Percentiles rank a stretch among this genome's conserved stretches.
phyloP scores from a whole-genome alignment of 2,888 invertebrate genomes.

The Campoletis raptor region DNA sequence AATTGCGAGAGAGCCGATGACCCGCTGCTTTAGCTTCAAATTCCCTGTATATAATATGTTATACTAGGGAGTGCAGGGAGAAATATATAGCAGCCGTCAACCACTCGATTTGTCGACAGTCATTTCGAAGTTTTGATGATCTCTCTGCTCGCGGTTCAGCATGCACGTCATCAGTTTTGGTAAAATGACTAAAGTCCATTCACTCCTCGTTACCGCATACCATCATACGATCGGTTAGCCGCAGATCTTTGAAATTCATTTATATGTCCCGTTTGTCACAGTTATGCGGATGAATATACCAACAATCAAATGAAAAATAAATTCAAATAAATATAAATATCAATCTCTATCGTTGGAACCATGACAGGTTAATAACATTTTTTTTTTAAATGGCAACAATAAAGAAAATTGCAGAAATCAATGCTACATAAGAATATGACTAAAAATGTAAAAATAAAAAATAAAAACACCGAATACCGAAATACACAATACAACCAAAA shows the following conservation, averaged over 20 bases:
- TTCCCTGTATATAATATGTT: slow-evolving; percentile 25
- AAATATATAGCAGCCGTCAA: slow-evolving; percentile 46
- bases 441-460: no score
- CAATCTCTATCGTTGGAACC: background rate
- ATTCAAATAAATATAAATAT: slow-evolving; percentile 13
- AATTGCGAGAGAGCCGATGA: background rate
- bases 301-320: slow-evolving; percentile 27
- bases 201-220: slow-evolving; percentile 57
- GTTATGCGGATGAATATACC: slow-evolving; percentile 20
- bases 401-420: background rate
- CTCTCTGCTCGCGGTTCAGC: slow-evolving; percentile 62
- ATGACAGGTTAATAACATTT: background rate
- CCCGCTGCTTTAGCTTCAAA: slow-evolving; percentile 13
- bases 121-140: slow-evolving; percentile 69
- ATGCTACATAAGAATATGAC: background rate
- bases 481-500: no score
- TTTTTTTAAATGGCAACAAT: background rate
- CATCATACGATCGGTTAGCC: slow-evolving; percentile 59
- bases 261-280: slow-evolving; percentile 41
- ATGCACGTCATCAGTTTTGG: slow-evolving; percentile 55
- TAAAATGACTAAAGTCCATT: slow-evolving; percentile 65
- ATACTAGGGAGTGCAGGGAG: slow-evolving; percentile 18
- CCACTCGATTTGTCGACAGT: slow-evolving; percentile 70
- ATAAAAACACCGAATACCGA: no score
- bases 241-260: slow-evolving; percentile 63